Base-by-base conservation (phyloP, 2,113 vertebrate genomes). In the Lynx canadensis region DNA sequence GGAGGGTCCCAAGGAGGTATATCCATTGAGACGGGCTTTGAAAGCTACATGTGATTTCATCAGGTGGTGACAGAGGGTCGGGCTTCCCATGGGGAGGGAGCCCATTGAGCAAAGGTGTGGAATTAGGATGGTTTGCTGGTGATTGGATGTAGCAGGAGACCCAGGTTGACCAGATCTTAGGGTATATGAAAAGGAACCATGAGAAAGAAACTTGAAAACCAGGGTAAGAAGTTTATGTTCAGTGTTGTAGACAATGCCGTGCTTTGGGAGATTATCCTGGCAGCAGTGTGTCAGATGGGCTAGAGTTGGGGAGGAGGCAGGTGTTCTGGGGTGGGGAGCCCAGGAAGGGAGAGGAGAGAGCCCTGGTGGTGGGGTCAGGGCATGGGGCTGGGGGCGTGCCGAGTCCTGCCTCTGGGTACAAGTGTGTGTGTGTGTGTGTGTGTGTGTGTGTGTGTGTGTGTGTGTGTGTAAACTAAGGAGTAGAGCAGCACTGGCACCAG, bases 241-340 rank as follows among this genome's bases (percentile, higher is more conserved):
- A 9, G 31, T 3, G 23, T 15, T n/a, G 52, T n/a, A 29, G 52
- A 21, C n/a, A 10, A 2, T 1, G 7, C 4, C 18, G 4, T 50
- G 45, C 68, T 89, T 74, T 50, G 31, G 66, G 92, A 73, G 38
- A 29, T 12, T 13, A 12, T 65, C 31, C 78, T 65, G 65, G 52
- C 23, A 52, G 76, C 85, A 3, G 29, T 7, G 60, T 60, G 13
- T 78, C 78, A 25, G 79, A 36, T 45, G 65, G 52, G 52, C 48
- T 13, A 19, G 82, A 21, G 27, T 9, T 29, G 18, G 33, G 29
- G 7, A 65, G 65, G 48, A 7, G 23, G n/a, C 60, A 69, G 92
- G 45, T 10, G 6, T 68, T 48, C 36, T 31, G 65, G 25, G 19
- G 15, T 19, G 74, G 29, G 16, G 13, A 68, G 27, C 9, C 11